phyloP scores from a whole-genome alignment of 2,113 vertebrate genomes.

The Tragelaphus buxtoni region DNA sequence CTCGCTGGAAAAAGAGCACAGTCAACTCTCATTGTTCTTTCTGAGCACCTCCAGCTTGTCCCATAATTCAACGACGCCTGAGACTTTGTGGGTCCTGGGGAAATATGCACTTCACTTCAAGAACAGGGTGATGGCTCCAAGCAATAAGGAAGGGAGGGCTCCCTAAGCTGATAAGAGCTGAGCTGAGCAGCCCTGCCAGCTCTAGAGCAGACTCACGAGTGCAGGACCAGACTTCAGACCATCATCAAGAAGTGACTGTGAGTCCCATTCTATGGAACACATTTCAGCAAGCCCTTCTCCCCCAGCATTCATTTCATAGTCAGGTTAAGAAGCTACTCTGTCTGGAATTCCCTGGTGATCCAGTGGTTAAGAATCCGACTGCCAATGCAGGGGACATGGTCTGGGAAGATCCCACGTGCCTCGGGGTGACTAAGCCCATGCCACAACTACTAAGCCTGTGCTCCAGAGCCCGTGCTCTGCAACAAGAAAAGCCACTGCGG shows the following conservation, averaged over 20 bases:
- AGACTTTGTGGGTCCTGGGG: not conserved
- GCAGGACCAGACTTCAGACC: not conserved
- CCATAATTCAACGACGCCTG: not conserved
- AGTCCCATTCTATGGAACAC: not conserved
- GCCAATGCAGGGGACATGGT: not conserved
- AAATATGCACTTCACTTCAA: not conserved
- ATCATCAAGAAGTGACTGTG: not conserved
- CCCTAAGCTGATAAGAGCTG: not conserved
- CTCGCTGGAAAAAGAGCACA: slow-evolving; percentile 72
- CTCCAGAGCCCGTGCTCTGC: not conserved
- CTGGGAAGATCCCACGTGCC: not conserved
- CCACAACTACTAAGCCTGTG: not conserved
- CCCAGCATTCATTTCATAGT: not conserved
- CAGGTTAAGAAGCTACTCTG: not conserved
- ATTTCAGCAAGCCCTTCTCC: not conserved
- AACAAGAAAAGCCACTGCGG: not conserved
- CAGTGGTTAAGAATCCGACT: not conserved
- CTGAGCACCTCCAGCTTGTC: not conserved
- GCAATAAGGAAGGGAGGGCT: not conserved
- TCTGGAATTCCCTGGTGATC: not conserved
- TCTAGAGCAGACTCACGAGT: not conserved
- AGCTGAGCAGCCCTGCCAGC: rapidly evolving
- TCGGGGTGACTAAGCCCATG: not conserved
- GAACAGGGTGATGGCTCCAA: not conserved
- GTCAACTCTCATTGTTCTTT: not conserved